These are phyloP conservation scores for Phacellophora camtschatica DNA, from an alignment of 30 jellyfish, hydroid and myxozoan species.

Conservation along the genomic window DNA sequence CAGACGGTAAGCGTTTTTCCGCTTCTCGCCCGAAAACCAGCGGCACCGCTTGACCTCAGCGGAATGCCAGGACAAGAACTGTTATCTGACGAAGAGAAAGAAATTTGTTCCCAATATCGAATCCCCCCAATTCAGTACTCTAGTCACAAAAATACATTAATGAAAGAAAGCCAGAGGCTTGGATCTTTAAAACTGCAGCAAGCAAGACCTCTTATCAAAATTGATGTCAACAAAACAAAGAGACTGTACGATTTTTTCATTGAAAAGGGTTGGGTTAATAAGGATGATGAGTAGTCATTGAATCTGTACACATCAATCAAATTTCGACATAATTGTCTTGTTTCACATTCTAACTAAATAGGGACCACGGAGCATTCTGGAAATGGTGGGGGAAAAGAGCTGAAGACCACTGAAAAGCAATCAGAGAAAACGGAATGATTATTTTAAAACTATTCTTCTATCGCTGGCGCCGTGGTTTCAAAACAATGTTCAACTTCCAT, in stretches of 20 bases:
- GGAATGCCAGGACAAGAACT: conserved; percentile 81
- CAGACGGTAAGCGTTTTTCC: conserved; percentile 9
- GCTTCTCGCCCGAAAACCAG: conserved; percentile 48
- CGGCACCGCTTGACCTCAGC: conserved; percentile 74
- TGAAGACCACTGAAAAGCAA: no score
- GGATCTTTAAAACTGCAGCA: conserved; percentile 67
- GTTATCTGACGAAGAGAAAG: conserved; percentile 79
- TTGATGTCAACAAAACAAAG: conserved; percentile 90
- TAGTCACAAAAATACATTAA: conserved; percentile 57
- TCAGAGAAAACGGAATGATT: no score
- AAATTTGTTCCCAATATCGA: conserved; percentile 76
- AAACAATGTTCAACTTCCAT: no score
- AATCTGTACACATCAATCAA: no score
- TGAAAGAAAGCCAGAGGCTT: conserved; percentile 54
- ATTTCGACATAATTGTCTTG: no score
- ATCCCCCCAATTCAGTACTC: conserved; percentile 68
- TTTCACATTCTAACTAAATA: no score
- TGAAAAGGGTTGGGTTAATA: conserved; percentile 76
- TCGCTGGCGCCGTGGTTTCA: no score
- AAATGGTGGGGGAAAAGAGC: no score
- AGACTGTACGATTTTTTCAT: conserved; percentile 72
- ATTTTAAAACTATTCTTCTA: no score
- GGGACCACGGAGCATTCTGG: no score
- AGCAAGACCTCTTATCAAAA: conserved; percentile 84
- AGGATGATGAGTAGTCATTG: background rate